These are phyloP conservation scores for Hydroisotoma schaefferi DNA, from an alignment of 2,888 invertebrate genomes.

Conservation along the genomic window DNA sequence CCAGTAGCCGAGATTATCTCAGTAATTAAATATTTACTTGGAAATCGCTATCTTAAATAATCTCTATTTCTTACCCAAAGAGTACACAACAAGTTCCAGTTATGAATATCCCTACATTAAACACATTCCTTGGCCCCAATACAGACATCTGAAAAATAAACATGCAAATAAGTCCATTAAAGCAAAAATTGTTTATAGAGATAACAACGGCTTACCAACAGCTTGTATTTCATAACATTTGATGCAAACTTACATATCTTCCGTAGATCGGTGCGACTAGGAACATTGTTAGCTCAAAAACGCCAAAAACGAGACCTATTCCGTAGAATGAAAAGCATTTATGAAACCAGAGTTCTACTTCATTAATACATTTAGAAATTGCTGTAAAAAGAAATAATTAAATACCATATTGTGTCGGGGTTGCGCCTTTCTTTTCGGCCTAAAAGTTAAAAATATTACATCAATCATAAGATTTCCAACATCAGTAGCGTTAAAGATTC, in stretches of 20 bases:
- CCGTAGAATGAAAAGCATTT: no score
- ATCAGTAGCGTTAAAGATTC: no score
- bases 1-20: no score
- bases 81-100: conserved; percentile 77
- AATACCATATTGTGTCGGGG: conserved; percentile 79
- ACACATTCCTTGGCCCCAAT: conserved; percentile 50
- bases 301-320: conserved; percentile 73
- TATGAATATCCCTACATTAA: conserved; percentile 77
- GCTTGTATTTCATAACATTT: background rate
- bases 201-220: background rate
- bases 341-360: no score
- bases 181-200: background rate
- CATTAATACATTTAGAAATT: background rate
- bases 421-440: conserved; percentile 78
- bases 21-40: no score
- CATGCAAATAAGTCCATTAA: no score
- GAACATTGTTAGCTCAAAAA: conserved; percentile 79
- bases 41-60: no score
- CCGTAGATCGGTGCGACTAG: conserved; percentile 78
- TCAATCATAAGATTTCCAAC: background rate
- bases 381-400: conserved; percentile 56
- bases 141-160: conserved; percentile 14
- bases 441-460: conserved; percentile 50
- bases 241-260: conserved; percentile 59
- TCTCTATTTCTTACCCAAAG: conserved; percentile 63